A percentile compares a stretch with the other conserved stretches of the same genome.
These are phyloP conservation scores for Anthopleura xanthogrammica DNA, from an alignment of 92 coral and sea anemone genomes.

Conservation along the genomic window DNA sequence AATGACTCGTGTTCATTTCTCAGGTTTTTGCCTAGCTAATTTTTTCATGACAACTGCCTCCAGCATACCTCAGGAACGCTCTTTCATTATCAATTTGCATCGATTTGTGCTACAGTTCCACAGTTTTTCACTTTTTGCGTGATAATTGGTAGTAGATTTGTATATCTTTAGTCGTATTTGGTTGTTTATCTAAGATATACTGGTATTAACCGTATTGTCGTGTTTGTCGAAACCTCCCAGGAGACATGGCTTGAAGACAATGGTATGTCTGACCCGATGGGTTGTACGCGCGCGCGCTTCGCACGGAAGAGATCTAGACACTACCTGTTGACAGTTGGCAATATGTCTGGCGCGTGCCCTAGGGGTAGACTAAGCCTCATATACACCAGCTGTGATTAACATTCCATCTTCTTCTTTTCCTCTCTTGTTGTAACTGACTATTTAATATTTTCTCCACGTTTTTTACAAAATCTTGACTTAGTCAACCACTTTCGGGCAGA, in stretches of 20 bases:
- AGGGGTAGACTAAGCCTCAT: background rate
- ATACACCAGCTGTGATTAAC: background rate
- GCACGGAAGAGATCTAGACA: background rate
- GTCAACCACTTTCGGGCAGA: too few species aligned
- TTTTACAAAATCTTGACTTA: too few species aligned
- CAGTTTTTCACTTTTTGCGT: background rate
- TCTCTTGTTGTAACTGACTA: too few species aligned
- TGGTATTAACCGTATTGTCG: background rate
- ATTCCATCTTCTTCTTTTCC: too few species aligned
- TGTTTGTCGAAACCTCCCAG: background rate
- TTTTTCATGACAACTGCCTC: too few species aligned
- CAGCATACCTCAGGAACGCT: too few species aligned
- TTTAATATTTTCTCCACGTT: too few species aligned
- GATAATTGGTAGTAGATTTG: background rate
- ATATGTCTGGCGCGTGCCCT: conserved; percentile 10
- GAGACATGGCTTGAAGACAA: background rate
- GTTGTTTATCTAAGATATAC: background rate
- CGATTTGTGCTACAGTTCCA: too few species aligned
- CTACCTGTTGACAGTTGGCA: conserved; percentile 7
- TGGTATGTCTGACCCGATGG: background rate
- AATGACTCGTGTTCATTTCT: too few species aligned
- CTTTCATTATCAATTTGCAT: too few species aligned
- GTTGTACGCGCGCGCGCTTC: background rate
- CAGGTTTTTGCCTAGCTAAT: too few species aligned
- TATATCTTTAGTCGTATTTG: background rate